phyloP scores from a whole-genome alignment of 2,797 vertebrate genomes.

The Uromys caudimaculatus region DNA sequence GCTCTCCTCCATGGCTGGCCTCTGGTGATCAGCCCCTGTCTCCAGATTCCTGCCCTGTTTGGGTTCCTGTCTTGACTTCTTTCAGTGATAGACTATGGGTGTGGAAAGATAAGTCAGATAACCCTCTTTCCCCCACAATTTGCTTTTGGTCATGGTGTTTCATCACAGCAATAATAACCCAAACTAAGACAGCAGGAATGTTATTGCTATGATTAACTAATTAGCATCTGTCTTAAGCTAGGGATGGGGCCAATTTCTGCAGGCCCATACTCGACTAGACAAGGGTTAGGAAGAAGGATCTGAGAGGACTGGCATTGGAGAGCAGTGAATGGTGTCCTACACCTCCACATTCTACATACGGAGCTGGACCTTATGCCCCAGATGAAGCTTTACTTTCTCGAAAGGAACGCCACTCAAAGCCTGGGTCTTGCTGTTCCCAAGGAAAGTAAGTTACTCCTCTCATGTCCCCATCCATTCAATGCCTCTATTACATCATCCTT shows the following conservation, averaged over 20 bases:
- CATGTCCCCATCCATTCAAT: neutral
- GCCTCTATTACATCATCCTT: too few relatives aligned
- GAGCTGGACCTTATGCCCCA: neutral
- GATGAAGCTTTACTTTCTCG: neutral
- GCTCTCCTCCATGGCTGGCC: neutral
- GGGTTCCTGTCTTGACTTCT: neutral
- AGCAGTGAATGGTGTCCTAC: neutral
- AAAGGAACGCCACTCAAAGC: fast-evolving
- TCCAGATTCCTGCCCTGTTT: neutral
- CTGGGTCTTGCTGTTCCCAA: neutral
- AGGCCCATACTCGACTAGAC: neutral
- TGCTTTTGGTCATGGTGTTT: neutral
- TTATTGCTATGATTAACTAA: neutral
- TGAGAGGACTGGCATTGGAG: fast-evolving
- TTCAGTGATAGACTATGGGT: neutral
- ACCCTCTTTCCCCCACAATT: too few relatives aligned
- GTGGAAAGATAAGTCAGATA: too few relatives aligned
- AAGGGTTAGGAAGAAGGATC: neutral
- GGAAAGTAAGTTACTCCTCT: neutral
- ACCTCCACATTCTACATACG: neutral
- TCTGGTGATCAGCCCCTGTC: neutral
- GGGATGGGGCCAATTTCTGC: neutral
- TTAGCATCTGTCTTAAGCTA: neutral
- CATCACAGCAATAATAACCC: neutral
- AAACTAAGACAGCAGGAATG: neutral